A percentile compares a stretch with the other conserved stretches of the same genome.
Evolutionary conservation across 2,888 invertebrate genomes (phyloP).

Genomic region (Cephus pygmeus): DNA sequence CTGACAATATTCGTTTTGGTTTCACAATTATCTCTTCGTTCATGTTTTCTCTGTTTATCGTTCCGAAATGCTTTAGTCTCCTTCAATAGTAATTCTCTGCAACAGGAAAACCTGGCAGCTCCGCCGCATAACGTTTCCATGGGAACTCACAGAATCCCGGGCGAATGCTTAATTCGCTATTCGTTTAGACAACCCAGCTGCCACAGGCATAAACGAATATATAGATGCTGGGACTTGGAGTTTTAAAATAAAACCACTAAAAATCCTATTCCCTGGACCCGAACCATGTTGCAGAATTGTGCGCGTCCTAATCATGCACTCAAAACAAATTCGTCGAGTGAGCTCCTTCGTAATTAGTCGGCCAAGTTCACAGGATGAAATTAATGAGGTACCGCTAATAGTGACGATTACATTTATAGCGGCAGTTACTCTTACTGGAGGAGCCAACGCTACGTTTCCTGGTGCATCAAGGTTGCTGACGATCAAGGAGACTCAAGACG

Average conservation of each 20-base stretch:
- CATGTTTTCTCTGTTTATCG: too few relatives aligned
- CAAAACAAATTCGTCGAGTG: too few relatives aligned
- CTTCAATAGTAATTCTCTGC: too few relatives aligned
- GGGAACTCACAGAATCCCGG: constrained; percentile 31
- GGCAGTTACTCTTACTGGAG: constrained; percentile 59
- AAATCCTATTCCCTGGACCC: neutral
- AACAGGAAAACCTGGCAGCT: too few relatives aligned
- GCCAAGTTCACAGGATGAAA: neutral
- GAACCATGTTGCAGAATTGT: neutral
- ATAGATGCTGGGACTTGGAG: neutral
- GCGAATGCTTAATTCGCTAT: constrained; percentile 36
- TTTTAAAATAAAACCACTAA: neutral
- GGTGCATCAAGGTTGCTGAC: constrained; percentile 72
- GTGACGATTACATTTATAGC: neutral
- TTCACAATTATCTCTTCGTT: too few relatives aligned
- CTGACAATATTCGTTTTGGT: too few relatives aligned
- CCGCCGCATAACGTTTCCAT: constrained; percentile 23
- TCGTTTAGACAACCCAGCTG: constrained; percentile 21
- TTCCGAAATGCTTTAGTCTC: too few relatives aligned
- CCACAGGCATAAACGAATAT: neutral
- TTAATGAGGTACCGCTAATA: neutral
- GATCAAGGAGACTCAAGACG: constrained; percentile 71
- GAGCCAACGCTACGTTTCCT: constrained; percentile 69
- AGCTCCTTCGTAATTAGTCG: neutral
- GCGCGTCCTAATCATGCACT: neutral